A percentile compares a stretch with the other conserved stretches of the same genome.
phyloP scores from a whole-genome alignment of 1,140 invertebrate species.

The Cyphomyrmex costatus region DNA sequence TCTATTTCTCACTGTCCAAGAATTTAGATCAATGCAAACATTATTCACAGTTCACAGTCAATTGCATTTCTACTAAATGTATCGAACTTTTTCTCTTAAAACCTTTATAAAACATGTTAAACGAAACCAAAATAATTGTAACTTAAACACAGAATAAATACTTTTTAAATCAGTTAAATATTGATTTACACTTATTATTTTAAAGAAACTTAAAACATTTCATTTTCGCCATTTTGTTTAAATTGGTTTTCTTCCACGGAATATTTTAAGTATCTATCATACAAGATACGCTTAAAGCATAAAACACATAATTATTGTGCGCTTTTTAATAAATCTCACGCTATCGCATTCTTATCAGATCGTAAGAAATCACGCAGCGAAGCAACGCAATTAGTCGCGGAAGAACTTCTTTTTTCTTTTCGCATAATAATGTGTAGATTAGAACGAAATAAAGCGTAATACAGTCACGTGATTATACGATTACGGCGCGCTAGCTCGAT shows the following conservation, averaged over 20 bases:
- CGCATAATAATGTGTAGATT: slow-evolving; percentile 30
- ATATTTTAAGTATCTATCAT: neutral
- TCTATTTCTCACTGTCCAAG: slow-evolving; percentile 47
- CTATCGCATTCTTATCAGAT: slow-evolving; percentile 4
- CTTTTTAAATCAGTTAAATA: neutral
- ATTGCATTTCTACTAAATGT: neutral
- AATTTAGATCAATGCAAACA: slow-evolving; percentile 49
- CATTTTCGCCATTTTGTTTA: neutral
- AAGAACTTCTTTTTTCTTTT: neutral
- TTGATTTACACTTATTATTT: neutral
- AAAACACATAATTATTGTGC: neutral
- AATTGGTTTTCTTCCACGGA: neutral
- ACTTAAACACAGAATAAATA: neutral
- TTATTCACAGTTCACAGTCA: neutral
- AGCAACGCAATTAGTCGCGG: slow-evolving; percentile 25
- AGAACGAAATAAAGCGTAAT: slow-evolving; percentile 34
- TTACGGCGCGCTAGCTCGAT: neutral
- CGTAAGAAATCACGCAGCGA: slow-evolving; percentile 25
- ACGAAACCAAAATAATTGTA: neutral
- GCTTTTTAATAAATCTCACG: slow-evolving; percentile 9
- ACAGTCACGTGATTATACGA: slow-evolving; percentile 32
- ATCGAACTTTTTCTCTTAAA: slow-evolving; percentile 4
- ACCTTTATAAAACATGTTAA: neutral
- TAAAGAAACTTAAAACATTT: neutral
- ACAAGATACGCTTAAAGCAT: slow-evolving; percentile 6